A percentile compares a stretch with the other conserved stretches of the same genome.
Evolutionary conservation across 2,113 vertebrate species (phyloP).

Genomic region (Procavia capensis): DNA sequence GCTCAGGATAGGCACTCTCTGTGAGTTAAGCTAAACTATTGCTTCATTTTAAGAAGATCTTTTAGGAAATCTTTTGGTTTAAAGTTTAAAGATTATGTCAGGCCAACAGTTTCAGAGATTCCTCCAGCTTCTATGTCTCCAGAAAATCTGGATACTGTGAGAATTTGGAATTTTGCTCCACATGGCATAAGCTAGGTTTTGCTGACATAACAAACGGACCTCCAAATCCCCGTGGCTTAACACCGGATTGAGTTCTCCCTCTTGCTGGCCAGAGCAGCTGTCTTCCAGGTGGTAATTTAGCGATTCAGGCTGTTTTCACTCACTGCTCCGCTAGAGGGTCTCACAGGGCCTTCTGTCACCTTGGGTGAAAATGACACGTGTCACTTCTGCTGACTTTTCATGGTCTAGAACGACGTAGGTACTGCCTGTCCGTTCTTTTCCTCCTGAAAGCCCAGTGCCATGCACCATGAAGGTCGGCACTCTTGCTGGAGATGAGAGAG

Average conservation of each 20-base stretch:
- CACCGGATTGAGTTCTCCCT: background rate
- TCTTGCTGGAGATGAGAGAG: background rate
- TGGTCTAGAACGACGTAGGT: accelerated
- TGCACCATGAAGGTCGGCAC: accelerated
- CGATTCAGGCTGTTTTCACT: background rate
- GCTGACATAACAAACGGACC: background rate
- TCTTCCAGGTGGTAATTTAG: accelerated
- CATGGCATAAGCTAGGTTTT: background rate
- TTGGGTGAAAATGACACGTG: no score
- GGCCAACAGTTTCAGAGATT: no score
- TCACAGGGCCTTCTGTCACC: accelerated
- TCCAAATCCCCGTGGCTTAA: background rate
- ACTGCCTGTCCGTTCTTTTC: no score
- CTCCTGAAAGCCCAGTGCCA: background rate
- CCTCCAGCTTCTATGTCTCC: no score
- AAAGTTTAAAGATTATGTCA: no score
- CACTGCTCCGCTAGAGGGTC: accelerated
- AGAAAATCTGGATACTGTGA: no score
- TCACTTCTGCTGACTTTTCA: background rate
- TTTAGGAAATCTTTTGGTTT: no score
- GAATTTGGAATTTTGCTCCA: no score
- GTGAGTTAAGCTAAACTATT: no score
- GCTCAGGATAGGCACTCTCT: no score
- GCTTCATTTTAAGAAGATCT: no score
- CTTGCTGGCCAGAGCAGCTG: no score